A percentile compares a stretch with the other conserved stretches of the same genome.
Conservation (phyloP, 2,113 vertebrate genomes). For the Tupaia chinensis region DNA sequence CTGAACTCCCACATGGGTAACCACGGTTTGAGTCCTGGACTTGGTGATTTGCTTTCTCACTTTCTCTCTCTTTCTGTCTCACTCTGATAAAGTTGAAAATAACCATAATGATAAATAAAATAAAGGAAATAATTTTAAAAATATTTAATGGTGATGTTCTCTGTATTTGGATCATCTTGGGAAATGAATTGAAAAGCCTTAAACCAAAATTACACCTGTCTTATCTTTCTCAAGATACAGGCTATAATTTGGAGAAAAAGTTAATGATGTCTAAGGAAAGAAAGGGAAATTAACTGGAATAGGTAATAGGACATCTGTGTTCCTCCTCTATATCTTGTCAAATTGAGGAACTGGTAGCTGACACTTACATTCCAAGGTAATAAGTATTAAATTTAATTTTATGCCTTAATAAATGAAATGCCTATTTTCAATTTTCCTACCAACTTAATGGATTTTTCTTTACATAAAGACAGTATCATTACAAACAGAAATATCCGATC, state of each 20-base stretch:
- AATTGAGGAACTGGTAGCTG: slow-evolving; percentile 65
- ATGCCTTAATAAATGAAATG: slow-evolving; percentile 57
- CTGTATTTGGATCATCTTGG: slow-evolving; percentile 66
- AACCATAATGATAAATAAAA: too few species aligned
- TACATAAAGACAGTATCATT: slow-evolving; percentile 40
- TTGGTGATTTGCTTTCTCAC: too few species aligned
- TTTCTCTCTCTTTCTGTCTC: too few species aligned
- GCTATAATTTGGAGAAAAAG: slow-evolving; percentile 67
- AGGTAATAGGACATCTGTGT: slow-evolving; percentile 76
- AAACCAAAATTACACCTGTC: slow-evolving; percentile 14
- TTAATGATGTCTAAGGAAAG: slow-evolving; percentile 61
- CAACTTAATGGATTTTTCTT: slow-evolving; percentile 56
- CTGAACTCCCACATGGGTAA: too few species aligned
- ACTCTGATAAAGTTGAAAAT: too few species aligned
- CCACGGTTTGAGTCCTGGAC: too few species aligned
- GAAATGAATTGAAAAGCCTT: slow-evolving; percentile 52
- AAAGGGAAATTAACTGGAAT: slow-evolving; percentile 63
- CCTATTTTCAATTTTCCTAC: slow-evolving; percentile 65
- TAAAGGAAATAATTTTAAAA: too few species aligned
- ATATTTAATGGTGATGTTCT: background rate
- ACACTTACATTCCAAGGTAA: slow-evolving; percentile 72
- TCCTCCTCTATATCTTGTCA: slow-evolving; percentile 58
- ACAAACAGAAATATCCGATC: slow-evolving; percentile 48
- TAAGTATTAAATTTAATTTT: slow-evolving; percentile 71
- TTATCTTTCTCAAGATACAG: slow-evolving; percentile 62